Evolutionary conservation across 1,140 invertebrate genomes (phyloP), one percentile per base, ranked within the genome.

Genomic region (Drosophila athabasca): DNA sequence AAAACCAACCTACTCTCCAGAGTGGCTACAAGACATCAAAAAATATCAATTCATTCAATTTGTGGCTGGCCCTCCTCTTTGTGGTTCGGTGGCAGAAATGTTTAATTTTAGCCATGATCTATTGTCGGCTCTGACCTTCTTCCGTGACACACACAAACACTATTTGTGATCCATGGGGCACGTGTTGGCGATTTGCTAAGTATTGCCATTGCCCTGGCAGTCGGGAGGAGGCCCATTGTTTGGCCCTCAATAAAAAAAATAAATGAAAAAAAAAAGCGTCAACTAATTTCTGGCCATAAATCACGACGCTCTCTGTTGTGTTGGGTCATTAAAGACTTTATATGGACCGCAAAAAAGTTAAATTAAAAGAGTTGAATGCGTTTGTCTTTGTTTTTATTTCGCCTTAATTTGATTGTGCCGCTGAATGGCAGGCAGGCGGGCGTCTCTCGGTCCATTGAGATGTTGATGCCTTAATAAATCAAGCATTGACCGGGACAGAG

Each of bases 371-470:
- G 59, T 64, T 85, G 65, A 52, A 53, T 64, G 73, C 31, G 48
- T 53, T 62, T 62, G 22, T 17, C 44, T 59, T 51, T 75, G 55
- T 64, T 78, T 73, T 69, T 57, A 67, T 73, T 71, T 85, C 73
- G 64, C 65, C 44, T 85, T 85, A 87, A 85, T 85, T 85, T 53
- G 81, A 85, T 85, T 80, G 51, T 70, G 50, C 53, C 64, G 57
- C 60, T 24, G 39, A 24, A 41, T 55, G 46, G 22, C 31, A 35
- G 31, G 31, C 31, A 35, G 39, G n/a, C 52, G 6, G 43, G 17
- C 51, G 46, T 24, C 22, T 24, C 22, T 24, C 22, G 22, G 3
- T 70, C 59, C 62, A 66, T 84, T 69, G 31, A 13, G 35, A 39
- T 39, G 35, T 39, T 39, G 62, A 65, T 81, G 77, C 78, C 75